These are phyloP conservation scores for Orthosia cruda DNA, from an alignment of 2,888 invertebrate species.

Conservation along the genomic window DNA sequence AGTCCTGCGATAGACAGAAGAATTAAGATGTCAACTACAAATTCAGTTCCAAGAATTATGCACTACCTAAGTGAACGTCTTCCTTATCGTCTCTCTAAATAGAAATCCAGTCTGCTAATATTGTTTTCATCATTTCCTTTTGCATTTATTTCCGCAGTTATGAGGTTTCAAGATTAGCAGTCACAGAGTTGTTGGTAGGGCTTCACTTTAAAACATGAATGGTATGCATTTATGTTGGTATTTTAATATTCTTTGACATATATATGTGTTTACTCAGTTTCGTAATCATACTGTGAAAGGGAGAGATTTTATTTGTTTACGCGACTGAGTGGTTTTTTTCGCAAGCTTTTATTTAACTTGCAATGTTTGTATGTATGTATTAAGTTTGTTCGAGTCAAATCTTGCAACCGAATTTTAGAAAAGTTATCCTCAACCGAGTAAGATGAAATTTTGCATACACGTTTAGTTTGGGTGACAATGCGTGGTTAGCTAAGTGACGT, in stretches of 20 bases:
- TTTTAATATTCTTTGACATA: constrained; percentile 42
- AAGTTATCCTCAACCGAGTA: too few species aligned
- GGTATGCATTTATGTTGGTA: background rate
- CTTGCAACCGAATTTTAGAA: too few species aligned
- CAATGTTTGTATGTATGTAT: too few species aligned
- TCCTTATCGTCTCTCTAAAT: background rate
- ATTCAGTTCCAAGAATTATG: background rate
- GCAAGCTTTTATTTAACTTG: too few species aligned
- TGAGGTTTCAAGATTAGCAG: constrained; percentile 29
- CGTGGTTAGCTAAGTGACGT: too few species aligned
- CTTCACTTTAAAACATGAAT: constrained; percentile 15
- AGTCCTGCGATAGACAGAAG: too few species aligned
- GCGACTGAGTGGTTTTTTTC: background rate
- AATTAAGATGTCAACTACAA: background rate
- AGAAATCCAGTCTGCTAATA: background rate
- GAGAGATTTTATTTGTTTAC: constrained; percentile 23
- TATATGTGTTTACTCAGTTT: background rate
- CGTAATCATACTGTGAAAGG: background rate
- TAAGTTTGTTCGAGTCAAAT: too few species aligned
- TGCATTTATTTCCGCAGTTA: background rate
- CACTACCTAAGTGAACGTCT: background rate
- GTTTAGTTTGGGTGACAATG: too few species aligned
- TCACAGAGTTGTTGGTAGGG: constrained; percentile 2
- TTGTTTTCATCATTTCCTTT: background rate
- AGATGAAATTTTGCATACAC: too few species aligned